Evolutionary conservation across 2,888 invertebrate genomes (phyloP), one percentile per base, ranked within the genome.

Genomic region (Lycia hirtaria): DNA sequence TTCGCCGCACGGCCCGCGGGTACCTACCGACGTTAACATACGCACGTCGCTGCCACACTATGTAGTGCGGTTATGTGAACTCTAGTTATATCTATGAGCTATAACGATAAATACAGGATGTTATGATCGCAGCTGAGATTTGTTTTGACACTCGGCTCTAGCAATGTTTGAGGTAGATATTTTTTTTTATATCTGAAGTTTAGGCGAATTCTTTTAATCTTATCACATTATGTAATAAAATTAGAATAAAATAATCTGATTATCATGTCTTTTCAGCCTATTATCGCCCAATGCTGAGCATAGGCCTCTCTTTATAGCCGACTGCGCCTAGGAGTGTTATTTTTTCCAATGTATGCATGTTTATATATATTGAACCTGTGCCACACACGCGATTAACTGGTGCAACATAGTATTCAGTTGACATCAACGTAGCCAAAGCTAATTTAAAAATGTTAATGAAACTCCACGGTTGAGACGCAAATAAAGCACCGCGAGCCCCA

Each of bases 1-100:
- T 83, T 85, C 81, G 54, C 62, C 73, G 68, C 43, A 43, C 49
- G 22, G 14, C 4, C 24, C 24, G 15, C 22, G 17, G 26, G 35
- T 24, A 47, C 12, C 19, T 4, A 6, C 6, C 5, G 3, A n/a
- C 22, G 17, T 17, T 3, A 9, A 19, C 19, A 17, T 12, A 33
- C 22, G 33, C 33, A 33, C 33, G 22, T 22, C 22, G 7, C 17
- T 22, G 12, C 22, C 22, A 24, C 33, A 22, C 10, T 15, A 2
- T 1, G 15, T 35, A 35, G 35, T 35, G n/a, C n/a, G n/a, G n/a
- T n/a, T n/a, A n/a, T n/a, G n/a, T n/a, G n/a, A n/a, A n/a, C n/a
- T n/a, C n/a, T n/a, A n/a, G n/a, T n/a, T n/a, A n/a, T n/a, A n/a
- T n/a, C n/a, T n/a, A n/a, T n/a, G n/a, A 24, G 14, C 24, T 40